These are phyloP conservation scores for Apodemus sylvaticus DNA, from an alignment of 2,113 vertebrate species.

Conservation along the genomic window DNA sequence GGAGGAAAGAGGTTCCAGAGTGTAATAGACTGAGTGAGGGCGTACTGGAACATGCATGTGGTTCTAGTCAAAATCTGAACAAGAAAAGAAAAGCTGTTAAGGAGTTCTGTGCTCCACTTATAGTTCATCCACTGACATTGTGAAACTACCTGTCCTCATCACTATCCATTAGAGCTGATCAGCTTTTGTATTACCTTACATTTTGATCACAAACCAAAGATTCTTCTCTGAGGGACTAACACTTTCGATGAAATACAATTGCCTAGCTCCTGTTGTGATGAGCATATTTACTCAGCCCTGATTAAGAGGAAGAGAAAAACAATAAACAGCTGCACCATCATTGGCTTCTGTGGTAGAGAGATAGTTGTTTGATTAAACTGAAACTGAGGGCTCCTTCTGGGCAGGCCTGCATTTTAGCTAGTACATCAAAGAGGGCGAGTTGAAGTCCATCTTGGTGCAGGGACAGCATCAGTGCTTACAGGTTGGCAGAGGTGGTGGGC, in stretches of 20 bases:
- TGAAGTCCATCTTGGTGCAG: background rate
- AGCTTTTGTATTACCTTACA: background rate
- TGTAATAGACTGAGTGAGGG: background rate
- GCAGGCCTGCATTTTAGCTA: background rate
- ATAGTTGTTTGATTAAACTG: slow-evolving; percentile 2
- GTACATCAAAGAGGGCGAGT: background rate
- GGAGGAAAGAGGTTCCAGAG: background rate
- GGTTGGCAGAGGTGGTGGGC: background rate
- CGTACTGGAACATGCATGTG: background rate
- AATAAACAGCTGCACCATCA: background rate
- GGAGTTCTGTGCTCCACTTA: background rate
- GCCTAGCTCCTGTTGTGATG: background rate
- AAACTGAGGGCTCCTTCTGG: background rate
- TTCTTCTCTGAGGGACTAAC: background rate
- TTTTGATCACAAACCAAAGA: slow-evolving; percentile 4
- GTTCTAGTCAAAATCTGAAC: background rate
- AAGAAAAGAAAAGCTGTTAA: background rate
- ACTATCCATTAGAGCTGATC: background rate
- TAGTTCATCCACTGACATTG: background rate
- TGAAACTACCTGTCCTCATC: background rate
- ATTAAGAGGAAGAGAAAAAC: slow-evolving; percentile 22
- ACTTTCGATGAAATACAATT: background rate
- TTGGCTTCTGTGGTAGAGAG: background rate
- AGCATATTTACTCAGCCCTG: background rate
- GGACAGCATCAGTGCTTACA: background rate